phyloP scores from a whole-genome alignment of 2,113 vertebrate species.

The Cynoglossus semilaevis region DNA sequence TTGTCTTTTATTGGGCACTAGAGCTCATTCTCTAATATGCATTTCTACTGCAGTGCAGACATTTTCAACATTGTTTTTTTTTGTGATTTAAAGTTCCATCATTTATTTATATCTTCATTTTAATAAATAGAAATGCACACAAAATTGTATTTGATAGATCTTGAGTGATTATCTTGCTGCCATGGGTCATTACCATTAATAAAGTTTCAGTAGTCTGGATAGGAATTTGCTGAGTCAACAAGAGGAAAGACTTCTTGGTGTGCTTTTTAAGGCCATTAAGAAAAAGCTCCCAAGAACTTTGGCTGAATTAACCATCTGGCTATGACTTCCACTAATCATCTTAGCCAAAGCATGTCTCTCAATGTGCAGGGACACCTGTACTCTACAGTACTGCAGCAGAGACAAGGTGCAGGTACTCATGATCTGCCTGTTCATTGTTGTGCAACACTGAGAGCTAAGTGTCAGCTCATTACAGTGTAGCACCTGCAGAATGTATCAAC shows the following conservation, averaged over 20 bases:
- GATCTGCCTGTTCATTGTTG: constrained; percentile 23
- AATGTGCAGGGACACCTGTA: constrained; percentile 72
- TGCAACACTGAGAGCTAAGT: constrained; percentile 30
- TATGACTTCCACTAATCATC: constrained; percentile 75
- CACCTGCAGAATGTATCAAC: background rate
- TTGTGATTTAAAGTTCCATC: no score
- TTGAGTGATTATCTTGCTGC: background rate
- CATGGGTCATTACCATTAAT: background rate
- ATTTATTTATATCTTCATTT: no score
- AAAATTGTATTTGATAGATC: no score
- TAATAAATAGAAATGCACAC: no score
- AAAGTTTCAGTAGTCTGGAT: constrained; percentile 2
- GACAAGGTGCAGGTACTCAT: constrained; percentile 21
- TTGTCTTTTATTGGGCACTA: no score
- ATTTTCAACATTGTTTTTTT: no score
- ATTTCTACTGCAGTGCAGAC: no score
- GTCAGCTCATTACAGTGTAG: constrained; percentile 4
- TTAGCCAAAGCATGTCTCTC: constrained; percentile 72
- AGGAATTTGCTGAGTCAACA: constrained; percentile 65
- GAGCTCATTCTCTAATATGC: no score
- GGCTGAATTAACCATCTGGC: constrained; percentile 65
- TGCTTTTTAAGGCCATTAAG: constrained; percentile 63
- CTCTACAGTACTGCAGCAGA: constrained; percentile 5
- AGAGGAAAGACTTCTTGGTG: constrained; percentile 23
- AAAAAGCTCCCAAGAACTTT: constrained; percentile 51